phyloP scores from a whole-genome alignment of 2,797 vertebrate species.

The Chanos chanos region DNA sequence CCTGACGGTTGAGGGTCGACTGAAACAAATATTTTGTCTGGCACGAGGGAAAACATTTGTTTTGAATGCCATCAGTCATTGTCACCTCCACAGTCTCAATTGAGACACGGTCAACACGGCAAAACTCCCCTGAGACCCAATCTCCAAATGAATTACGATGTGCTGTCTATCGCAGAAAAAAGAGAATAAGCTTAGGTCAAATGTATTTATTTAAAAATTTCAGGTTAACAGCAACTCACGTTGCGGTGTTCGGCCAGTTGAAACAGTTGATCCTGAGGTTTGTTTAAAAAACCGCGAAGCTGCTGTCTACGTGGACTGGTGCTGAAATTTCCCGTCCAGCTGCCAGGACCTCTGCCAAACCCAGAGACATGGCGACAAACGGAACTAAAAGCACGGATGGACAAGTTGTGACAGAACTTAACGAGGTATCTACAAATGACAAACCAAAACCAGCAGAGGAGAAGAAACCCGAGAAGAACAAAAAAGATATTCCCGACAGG shows the following conservation, averaged over 20 bases:
- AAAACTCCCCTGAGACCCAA: too few relatives aligned
- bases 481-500: conserved; percentile 81
- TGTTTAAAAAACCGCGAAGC: conserved; percentile 81
- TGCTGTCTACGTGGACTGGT: conserved; percentile 98
- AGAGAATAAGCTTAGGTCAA: too few relatives aligned
- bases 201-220: conserved; percentile 40
- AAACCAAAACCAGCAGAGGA: conserved; percentile 92
- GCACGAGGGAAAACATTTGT: too few relatives aligned
- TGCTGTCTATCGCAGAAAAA: too few relatives aligned
- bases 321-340: conserved; percentile 81
- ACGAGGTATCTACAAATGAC: conserved; percentile 86
- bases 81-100: too few relatives aligned
- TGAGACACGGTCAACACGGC: too few relatives aligned
- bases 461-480: conserved; percentile 87
- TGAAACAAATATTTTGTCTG: too few relatives aligned
- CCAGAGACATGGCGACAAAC: conserved; percentile 93
- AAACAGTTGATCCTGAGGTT: conserved; percentile 60
- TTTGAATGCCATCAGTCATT: too few relatives aligned
- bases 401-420: conserved; percentile 91
- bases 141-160: too few relatives aligned
- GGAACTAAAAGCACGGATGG: conserved; percentile 89
- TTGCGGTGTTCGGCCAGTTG: conserved; percentile 52
- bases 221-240: conserved; percentile 69
- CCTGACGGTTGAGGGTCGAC: too few relatives aligned
- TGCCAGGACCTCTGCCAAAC: conserved; percentile 80